A percentile compares a stretch with the other conserved stretches of the same genome.
Evolutionary conservation across 2,113 vertebrate genomes (phyloP).

Genomic region (Cygnus atratus): DNA sequence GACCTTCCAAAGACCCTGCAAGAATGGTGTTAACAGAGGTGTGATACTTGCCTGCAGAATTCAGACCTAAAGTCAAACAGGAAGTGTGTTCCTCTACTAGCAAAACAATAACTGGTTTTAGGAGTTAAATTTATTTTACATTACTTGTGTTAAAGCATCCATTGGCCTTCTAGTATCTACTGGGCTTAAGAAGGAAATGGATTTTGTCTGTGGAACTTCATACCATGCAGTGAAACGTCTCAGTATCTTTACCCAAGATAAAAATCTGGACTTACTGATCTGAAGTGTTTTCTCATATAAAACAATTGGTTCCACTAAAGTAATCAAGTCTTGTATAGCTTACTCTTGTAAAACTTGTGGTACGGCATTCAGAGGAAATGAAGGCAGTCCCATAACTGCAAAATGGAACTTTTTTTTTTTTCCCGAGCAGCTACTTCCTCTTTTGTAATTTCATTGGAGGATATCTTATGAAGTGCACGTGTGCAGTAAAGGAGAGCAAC

Average conservation of each 20-base stretch:
- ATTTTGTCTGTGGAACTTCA: constrained; percentile 12
- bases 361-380: constrained; percentile 45
- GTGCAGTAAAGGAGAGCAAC: not conserved
- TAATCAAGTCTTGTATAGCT: constrained; percentile 29
- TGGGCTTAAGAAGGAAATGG: not conserved
- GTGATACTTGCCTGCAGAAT: not conserved
- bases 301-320: constrained; percentile 34
- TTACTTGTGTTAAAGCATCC: not conserved
- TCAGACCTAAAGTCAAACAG: not conserved
- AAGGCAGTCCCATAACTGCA: constrained; percentile 18
- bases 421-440: not conserved
- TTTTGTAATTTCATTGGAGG: constrained; percentile 26
- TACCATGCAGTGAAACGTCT: not conserved
- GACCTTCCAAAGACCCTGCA: not conserved
- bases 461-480: constrained; percentile 1
- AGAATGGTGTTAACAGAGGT: not conserved
- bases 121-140: not conserved
- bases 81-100: not conserved
- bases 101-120: not conserved
- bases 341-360: constrained; percentile 39
- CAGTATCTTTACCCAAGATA: not conserved
- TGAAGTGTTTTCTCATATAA: constrained; percentile 38
- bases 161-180: not conserved
- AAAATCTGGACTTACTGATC: not conserved
- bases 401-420: not conserved